Evolutionary conservation across 2,888 invertebrate genomes (phyloP), one percentile per base, ranked within the genome.

Genomic region (Caprella mutica): DNA sequence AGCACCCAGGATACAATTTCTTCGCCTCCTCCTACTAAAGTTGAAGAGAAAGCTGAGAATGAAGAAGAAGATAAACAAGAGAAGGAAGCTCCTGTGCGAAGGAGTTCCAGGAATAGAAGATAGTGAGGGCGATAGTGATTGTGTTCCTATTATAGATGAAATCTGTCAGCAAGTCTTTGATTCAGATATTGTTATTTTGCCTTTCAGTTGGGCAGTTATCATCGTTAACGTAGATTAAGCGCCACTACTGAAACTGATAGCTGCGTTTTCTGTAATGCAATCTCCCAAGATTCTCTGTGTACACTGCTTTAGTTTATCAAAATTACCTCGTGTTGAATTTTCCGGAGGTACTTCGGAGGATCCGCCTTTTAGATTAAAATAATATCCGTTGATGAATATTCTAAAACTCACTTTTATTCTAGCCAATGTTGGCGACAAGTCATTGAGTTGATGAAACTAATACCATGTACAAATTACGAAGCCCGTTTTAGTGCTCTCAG

Each of bases 81-180:
- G n/a, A 21, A 17, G n/a, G 24, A 17, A 19, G 30, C 40, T 40
- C 17, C 40, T 40, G 48, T 48, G 4, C 48, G 48, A 12, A 27
- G 48, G n/a, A 48, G 48, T n/a, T 9, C 48, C 30, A 48, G 48
- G 30, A 29, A 17, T 5, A 27, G 48, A 9, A 48, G 48, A 48
- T 48, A 48, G 30, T 48, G 48, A n/a, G n/a, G n/a, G n/a, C n/a
- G n/a, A n/a, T n/a, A 21, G 39, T 3, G 40, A 17, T 23, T 40
- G 17, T 23, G 24, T 5, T 12, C 21, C 2, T 14, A 8, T 21
- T 43, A 26, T 24, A 27, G 26, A 21, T 6, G 24, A 5, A 17
- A 5, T 44, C 3, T 44, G 5, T 44, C 5, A 6, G 44, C 6
- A 8, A 44, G 17, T 44, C 17, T 24, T 24, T 17, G 44, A 9